Percentiles rank a stretch among this genome's conserved stretches.
Conservation (phyloP, 2,113 vertebrate species). For the Atractosteus spatula region DNA sequence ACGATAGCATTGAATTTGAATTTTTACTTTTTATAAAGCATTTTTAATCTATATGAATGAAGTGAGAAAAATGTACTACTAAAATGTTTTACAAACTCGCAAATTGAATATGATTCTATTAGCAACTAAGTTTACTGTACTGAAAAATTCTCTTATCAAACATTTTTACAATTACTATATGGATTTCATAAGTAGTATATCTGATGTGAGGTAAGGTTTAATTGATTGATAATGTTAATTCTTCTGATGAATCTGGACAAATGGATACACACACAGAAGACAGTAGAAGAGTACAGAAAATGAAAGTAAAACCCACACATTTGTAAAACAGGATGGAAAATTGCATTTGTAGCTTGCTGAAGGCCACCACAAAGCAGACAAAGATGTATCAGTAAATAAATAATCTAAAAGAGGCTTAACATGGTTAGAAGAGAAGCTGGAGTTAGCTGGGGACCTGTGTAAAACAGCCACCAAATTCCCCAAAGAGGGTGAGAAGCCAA, state of each 20-base stretch:
- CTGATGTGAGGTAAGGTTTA: not conserved
- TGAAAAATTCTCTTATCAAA: no score
- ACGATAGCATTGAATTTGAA: no score
- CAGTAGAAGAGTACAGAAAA: constrained; percentile 34
- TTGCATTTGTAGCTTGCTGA: constrained; percentile 12
- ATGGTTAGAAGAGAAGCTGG: no score
- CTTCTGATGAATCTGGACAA: constrained; percentile 41
- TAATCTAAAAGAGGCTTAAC: constrained; percentile 50
- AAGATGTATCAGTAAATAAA: constrained; percentile 48
- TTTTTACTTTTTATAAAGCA: no score
- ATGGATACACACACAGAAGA: constrained; percentile 34
- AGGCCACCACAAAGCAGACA: constrained; percentile 30
- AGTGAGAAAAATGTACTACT: no score
- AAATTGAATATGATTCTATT: no score
- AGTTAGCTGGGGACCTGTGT: constrained; percentile 51
- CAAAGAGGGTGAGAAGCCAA: constrained; percentile 48
- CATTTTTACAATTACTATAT: no score
- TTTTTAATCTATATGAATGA: no score
- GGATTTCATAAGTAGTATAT: no score
- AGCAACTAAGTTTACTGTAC: no score
- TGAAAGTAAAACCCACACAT: constrained; percentile 33
- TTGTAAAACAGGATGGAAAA: constrained; percentile 27
- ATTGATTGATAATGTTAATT: not conserved
- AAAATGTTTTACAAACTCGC: no score
- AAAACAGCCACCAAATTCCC: constrained; percentile 50